These are phyloP conservation scores for Hylyphantes graminicola DNA, from an alignment of 1,140 invertebrate species.

Conservation along the genomic window DNA sequence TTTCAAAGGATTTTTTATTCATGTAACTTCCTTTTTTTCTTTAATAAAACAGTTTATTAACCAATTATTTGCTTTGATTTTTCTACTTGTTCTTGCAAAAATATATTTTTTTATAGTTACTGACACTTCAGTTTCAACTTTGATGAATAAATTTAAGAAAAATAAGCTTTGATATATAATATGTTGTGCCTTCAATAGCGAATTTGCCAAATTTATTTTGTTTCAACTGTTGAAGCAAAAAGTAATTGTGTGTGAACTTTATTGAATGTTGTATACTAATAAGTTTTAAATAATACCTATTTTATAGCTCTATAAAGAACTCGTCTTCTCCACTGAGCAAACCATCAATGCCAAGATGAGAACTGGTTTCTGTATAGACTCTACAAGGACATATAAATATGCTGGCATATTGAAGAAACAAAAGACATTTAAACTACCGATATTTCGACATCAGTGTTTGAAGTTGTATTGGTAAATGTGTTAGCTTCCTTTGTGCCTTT, in stretches of 20 bases:
- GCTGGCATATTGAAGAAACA: constrained; percentile 33
- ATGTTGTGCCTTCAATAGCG: not conserved
- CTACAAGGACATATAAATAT: constrained; percentile 3
- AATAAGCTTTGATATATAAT: not conserved
- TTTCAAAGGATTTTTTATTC: too few relatives aligned
- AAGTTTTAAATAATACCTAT: not conserved
- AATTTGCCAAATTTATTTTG: not conserved
- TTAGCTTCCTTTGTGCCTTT: too few relatives aligned
- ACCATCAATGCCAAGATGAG: constrained; percentile 51
- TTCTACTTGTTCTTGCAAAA: too few relatives aligned
- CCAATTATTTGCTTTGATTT: too few relatives aligned
- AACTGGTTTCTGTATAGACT: not conserved
- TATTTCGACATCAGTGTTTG: too few relatives aligned
- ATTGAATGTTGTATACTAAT: not conserved
- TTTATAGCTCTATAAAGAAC: constrained; percentile 38
- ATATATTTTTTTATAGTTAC: too few relatives aligned
- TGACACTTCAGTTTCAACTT: too few relatives aligned
- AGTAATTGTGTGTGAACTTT: not conserved
- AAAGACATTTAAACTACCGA: too few relatives aligned
- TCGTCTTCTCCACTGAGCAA: constrained; percentile 34
- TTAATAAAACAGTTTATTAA: too few relatives aligned
- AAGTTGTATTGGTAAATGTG: too few relatives aligned
- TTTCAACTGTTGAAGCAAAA: not conserved
- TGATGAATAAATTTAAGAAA: too few relatives aligned
- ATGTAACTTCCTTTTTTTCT: too few relatives aligned